Conservation (phyloP, 2,888 invertebrate genomes). For the Azorinus chamasolen region DNA sequence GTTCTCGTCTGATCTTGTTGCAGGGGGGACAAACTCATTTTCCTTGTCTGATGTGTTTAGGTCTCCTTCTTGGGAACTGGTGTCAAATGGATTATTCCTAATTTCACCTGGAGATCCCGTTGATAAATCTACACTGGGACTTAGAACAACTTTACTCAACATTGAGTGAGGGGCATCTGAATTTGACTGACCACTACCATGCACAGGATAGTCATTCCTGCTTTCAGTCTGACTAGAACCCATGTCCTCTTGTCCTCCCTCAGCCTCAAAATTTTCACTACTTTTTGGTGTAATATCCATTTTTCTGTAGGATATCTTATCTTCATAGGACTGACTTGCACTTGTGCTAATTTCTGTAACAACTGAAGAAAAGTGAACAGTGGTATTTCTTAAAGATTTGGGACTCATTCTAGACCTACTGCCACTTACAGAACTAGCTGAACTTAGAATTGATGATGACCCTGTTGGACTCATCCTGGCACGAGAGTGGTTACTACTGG, state of each 20-base stretch:
- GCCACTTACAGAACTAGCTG: slow-evolving; percentile 66
- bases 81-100: slow-evolving; percentile 69
- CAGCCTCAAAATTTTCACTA: slow-evolving; percentile 64
- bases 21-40: slow-evolving; percentile 68
- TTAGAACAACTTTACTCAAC: slow-evolving; percentile 74
- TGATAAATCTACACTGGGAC: slow-evolving; percentile 73
- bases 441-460: slow-evolving; percentile 62
- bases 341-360: slow-evolving; percentile 80
- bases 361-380: slow-evolving; percentile 80
- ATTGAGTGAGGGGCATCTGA: slow-evolving; percentile 54
- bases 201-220: slow-evolving; percentile 38
- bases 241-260: slow-evolving; percentile 23
- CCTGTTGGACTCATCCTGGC: slow-evolving; percentile 63
- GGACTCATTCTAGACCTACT: slow-evolving; percentile 74
- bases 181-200: slow-evolving; percentile 33
- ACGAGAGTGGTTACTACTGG: slow-evolving; percentile 52
- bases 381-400: slow-evolving; percentile 77
- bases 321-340: slow-evolving; percentile 77
- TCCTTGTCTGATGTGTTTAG: slow-evolving; percentile 80
- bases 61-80: slow-evolving; percentile 62
- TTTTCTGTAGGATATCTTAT: slow-evolving; percentile 73
- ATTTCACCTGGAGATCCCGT: slow-evolving; percentile 66
- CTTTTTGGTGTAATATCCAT: slow-evolving; percentile 70
- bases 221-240: slow-evolving; percentile 9
- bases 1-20: slow-evolving; percentile 57